These are phyloP conservation scores for Hormaphis cornu DNA, from an alignment of 1,140 invertebrate species.

Conservation along the genomic window DNA sequence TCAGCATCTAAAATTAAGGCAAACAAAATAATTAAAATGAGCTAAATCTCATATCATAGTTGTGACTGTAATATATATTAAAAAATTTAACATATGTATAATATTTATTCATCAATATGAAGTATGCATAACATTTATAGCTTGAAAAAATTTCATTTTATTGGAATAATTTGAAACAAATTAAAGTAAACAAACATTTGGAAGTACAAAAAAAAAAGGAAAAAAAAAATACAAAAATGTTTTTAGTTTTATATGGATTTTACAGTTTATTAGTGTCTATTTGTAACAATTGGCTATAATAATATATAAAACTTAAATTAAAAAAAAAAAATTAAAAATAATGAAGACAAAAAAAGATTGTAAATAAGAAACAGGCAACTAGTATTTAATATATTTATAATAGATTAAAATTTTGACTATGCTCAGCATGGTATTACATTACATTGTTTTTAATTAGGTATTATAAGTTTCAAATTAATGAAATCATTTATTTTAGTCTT, in stretches of 20 bases:
- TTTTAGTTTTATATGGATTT: neutral
- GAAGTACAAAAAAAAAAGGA: neutral
- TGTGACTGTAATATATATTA: neutral
- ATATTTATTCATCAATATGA: neutral
- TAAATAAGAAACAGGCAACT: conserved; percentile 12
- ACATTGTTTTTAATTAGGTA: too few species aligned
- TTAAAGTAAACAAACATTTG: neutral
- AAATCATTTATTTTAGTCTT: too few species aligned
- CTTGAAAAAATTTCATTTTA: neutral
- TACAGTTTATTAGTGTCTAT: neutral
- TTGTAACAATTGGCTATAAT: conserved; percentile 11
- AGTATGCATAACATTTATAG: neutral
- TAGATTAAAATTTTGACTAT: neutral
- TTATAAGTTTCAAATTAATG: too few species aligned
- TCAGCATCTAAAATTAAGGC: too few species aligned
- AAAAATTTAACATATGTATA: neutral
- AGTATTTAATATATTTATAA: neutral
- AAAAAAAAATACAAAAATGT: neutral
- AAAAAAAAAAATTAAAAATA: neutral
- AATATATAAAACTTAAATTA: conserved; percentile 3
- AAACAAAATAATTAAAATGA: too few species aligned
- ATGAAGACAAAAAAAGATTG: neutral
- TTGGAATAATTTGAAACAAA: conserved; percentile 6
- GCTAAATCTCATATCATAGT: too few species aligned
- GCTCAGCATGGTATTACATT: too few species aligned